Evolutionary conservation across 2,797 vertebrate species (phyloP).

Genomic region (Gymnocypris eckloni): DNA sequence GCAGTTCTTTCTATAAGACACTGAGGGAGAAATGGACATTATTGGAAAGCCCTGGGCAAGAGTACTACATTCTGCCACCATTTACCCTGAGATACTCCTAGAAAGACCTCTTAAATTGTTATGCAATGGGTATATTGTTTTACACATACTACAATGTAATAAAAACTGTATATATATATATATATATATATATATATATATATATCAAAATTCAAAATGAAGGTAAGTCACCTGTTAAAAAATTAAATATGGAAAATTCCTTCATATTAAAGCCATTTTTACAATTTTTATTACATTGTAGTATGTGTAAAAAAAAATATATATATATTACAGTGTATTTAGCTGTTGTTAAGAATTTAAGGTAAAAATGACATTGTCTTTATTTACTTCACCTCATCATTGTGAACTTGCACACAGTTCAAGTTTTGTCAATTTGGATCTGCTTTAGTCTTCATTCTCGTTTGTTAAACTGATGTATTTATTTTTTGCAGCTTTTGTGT

Average conservation of each 20-base stretch:
- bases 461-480: background rate
- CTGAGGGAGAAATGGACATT: conserved; percentile 53
- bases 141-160: background rate
- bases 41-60: conserved; percentile 23
- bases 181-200: no score
- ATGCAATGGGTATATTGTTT: background rate
- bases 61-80: background rate
- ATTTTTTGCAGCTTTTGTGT: background rate
- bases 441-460: background rate
- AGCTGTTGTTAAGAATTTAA: background rate
- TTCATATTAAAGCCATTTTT: background rate
- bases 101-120: conserved; percentile 9
- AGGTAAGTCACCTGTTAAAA: background rate
- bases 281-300: no score
- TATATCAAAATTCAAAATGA: background rate
- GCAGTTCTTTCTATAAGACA: conserved; percentile 37
- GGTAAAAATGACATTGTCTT: background rate
- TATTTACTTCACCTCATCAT: background rate
- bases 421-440: background rate
- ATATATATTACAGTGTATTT: background rate
- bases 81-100: background rate
- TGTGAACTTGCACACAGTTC: background rate
- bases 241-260: background rate
- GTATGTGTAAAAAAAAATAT: no score
- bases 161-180: background rate